These are phyloP conservation scores for Clunio marinus DNA, from an alignment of 2,888 invertebrate genomes.

Conservation along the genomic window DNA sequence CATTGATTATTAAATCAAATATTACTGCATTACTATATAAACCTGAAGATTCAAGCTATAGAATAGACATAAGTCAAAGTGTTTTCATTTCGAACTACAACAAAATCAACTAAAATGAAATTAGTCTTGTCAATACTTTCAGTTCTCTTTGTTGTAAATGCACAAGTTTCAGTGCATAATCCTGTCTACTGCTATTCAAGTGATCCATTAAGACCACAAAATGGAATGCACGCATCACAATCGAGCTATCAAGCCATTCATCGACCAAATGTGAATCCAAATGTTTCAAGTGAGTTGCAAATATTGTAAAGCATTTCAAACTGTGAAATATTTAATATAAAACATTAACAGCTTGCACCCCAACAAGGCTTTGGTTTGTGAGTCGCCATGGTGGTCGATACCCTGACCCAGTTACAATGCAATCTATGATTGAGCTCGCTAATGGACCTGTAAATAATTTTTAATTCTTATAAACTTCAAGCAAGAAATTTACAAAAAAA, in stretches of 20 bases:
- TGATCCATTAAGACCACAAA: neutral
- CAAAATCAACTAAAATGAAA: too few relatives aligned
- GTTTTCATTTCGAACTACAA: too few relatives aligned
- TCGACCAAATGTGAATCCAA: neutral
- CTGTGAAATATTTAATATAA: too few relatives aligned
- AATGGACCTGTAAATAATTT: neutral
- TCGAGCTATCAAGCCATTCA: neutral
- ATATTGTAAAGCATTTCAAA: neutral
- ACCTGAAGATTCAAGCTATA: too few relatives aligned
- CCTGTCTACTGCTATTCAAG: constrained; percentile 26
- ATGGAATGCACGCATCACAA: neutral
- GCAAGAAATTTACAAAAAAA: neutral
- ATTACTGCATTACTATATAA: too few relatives aligned
- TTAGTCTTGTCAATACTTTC: too few relatives aligned
- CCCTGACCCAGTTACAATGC: neutral
- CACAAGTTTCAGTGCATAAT: neutral
- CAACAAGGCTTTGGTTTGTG: constrained; percentile 13
- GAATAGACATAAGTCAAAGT: too few relatives aligned
- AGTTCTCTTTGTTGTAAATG: neutral
- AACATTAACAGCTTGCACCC: constrained; percentile 21
- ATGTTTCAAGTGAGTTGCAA: constrained; percentile 18
- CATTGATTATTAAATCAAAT: too few relatives aligned
- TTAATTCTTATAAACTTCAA: neutral
- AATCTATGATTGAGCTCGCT: constrained; percentile 9
- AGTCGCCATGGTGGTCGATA: constrained; percentile 13